phyloP scores from a whole-genome alignment of 2,888 invertebrate genomes.

The Tachina grossa region DNA sequence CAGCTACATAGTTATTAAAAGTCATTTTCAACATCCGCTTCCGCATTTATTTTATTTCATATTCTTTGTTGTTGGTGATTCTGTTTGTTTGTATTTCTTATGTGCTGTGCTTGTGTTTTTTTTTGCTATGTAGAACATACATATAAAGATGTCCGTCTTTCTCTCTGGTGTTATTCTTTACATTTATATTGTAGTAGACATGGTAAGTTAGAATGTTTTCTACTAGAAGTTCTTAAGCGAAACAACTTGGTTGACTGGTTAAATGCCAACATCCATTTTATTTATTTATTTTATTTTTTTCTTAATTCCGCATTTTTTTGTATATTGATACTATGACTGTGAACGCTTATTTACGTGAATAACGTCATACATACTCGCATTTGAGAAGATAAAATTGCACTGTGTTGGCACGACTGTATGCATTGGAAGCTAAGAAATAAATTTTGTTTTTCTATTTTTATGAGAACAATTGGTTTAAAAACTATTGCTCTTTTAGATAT shows the following conservation, averaged over 20 bases:
- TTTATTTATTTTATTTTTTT: conserved; percentile 5
- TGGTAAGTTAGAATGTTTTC: conserved; percentile 57
- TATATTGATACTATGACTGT: conserved; percentile 42
- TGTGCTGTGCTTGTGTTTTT: conserved; percentile 14
- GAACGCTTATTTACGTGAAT: conserved; percentile 6
- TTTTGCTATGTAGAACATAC: neutral
- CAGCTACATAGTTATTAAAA: conserved; percentile 79
- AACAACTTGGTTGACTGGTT: conserved; percentile 59
- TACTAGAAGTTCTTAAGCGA: conserved; percentile 44
- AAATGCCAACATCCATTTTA: conserved; percentile 58
- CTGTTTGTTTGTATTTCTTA: conserved; percentile 23
- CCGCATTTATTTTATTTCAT: conserved; percentile 77
- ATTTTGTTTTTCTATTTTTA: too few species aligned
- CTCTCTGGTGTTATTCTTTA: conserved; percentile 37
- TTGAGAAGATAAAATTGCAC: neutral
- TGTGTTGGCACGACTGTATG: neutral
- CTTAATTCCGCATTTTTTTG: conserved; percentile 47
- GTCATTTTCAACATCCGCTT: conserved; percentile 80
- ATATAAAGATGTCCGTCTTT: conserved; percentile 15
- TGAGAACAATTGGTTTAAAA: too few species aligned
- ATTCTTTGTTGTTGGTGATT: conserved; percentile 57
- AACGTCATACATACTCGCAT: conserved; percentile 23
- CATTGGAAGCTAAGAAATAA: too few species aligned
- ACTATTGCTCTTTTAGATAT: too few species aligned
- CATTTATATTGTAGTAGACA: conserved; percentile 4